Conservation (phyloP, 35 echinoderm and acorn worm species). For the Heliocidaris tuberculata region DNA sequence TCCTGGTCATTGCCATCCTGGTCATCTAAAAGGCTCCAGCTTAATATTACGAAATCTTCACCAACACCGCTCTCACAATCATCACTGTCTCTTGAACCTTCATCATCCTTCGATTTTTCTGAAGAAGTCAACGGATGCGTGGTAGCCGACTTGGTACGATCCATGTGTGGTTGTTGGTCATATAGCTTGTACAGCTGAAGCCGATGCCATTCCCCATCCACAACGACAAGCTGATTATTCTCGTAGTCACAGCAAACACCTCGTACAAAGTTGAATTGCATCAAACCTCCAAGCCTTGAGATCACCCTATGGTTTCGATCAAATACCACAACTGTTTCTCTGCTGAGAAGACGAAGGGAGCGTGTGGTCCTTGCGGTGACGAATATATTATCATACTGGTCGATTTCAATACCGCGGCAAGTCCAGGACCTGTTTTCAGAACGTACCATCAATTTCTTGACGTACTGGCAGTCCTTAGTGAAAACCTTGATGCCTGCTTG, state of each 20-base stretch:
- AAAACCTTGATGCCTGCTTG: neutral
- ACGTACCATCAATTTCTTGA: neutral
- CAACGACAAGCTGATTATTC: neutral
- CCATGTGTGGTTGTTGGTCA: neutral
- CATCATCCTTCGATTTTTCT: neutral
- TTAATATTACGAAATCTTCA: neutral
- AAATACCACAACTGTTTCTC: constrained; percentile 14
- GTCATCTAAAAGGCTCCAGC: neutral
- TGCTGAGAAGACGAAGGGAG: neutral
- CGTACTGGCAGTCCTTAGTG: neutral
- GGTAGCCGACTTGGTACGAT: neutral
- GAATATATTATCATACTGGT: constrained; percentile 15
- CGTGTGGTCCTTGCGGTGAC: neutral
- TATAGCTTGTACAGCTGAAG: neutral
- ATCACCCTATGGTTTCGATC: neutral
- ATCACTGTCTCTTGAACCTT: too few species aligned
- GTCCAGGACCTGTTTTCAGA: neutral
- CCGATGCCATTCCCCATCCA: neutral
- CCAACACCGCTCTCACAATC: neutral
- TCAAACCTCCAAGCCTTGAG: neutral
- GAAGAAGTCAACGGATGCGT: neutral
- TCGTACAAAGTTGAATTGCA: constrained; percentile 33
- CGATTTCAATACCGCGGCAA: neutral
- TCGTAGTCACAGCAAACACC: constrained; percentile 1
- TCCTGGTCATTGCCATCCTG: neutral